Conservation (phyloP, 2,888 invertebrate genomes). For the Boloria selene region DNA sequence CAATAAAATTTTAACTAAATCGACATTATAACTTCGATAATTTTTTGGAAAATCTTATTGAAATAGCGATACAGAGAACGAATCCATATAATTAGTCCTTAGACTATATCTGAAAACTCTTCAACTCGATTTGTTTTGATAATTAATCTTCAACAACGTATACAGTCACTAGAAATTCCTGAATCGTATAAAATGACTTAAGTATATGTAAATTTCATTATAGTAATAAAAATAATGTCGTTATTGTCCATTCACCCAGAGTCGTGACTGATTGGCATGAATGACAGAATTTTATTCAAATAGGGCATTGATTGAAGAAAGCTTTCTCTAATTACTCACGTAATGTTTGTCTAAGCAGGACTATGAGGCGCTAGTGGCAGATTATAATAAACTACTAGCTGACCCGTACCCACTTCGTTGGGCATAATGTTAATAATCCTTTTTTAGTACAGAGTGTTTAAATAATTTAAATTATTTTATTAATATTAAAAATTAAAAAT, state of each 20-base stretch:
- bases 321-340: slow-evolving; percentile 45
- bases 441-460: no score
- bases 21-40: no score
- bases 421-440: no score
- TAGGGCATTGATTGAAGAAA: slow-evolving; percentile 43
- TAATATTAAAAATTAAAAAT: no score
- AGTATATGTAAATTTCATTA: slow-evolving; percentile 12
- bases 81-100: no score
- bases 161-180: background rate
- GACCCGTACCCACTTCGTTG: no score
- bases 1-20: no score
- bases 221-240: slow-evolving; percentile 21
- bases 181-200: slow-evolving; percentile 7
- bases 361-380: slow-evolving; percentile 24
- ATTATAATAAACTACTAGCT: slow-evolving; percentile 11
- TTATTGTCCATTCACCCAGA: slow-evolving; percentile 19
- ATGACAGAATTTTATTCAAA: slow-evolving; percentile 40
- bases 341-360: slow-evolving; percentile 43
- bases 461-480: no score
- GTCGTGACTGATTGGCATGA: slow-evolving; percentile 39
- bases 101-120: background rate
- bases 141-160: background rate
- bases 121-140: background rate
- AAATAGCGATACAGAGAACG: no score
- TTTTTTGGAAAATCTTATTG: no score